Evolutionary conservation across 2,888 invertebrate species (phyloP).

Genomic region (Pristionchus mayeri): DNA sequence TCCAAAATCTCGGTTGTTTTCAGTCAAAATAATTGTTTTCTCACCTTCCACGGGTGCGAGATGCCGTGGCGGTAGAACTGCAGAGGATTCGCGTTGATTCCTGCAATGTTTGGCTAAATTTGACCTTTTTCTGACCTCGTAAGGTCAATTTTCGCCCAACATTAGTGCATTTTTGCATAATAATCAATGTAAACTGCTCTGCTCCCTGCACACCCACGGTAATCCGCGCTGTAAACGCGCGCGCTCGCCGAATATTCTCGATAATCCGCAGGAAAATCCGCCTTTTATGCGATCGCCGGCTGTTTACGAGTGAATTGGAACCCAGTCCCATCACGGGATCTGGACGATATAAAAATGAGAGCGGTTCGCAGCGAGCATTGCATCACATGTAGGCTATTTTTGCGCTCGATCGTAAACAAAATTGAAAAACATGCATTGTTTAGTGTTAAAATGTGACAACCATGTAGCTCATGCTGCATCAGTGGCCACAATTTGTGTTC

Average conservation of each 20-base stretch:
- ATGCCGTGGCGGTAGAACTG: constrained; percentile 76
- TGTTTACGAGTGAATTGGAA: neutral
- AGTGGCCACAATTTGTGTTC: too few relatives aligned
- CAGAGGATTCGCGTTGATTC: constrained; percentile 75
- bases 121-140: neutral
- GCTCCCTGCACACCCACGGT: neutral
- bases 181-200: neutral
- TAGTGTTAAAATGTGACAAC: too few relatives aligned
- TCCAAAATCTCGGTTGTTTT: too few relatives aligned
- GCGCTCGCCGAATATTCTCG: neutral
- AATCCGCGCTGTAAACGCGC: neutral
- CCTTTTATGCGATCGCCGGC: neutral
- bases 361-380: too few relatives aligned
- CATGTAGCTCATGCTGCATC: too few relatives aligned
- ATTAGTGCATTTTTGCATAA: neutral
- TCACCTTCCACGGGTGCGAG: constrained; percentile 72
- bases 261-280: constrained; percentile 14
- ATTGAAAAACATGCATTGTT: too few relatives aligned
- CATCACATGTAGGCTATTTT: too few relatives aligned
- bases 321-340: constrained; percentile 4
- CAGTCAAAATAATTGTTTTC: constrained; percentile 29
- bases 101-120: constrained; percentile 55
- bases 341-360: neutral
- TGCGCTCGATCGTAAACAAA: too few relatives aligned
- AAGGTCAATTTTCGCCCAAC: neutral